Percentiles rank a stretch among this genome's conserved stretches.
Conservation (phyloP, 2,888 invertebrate species). For the Miltochrista miniata region DNA sequence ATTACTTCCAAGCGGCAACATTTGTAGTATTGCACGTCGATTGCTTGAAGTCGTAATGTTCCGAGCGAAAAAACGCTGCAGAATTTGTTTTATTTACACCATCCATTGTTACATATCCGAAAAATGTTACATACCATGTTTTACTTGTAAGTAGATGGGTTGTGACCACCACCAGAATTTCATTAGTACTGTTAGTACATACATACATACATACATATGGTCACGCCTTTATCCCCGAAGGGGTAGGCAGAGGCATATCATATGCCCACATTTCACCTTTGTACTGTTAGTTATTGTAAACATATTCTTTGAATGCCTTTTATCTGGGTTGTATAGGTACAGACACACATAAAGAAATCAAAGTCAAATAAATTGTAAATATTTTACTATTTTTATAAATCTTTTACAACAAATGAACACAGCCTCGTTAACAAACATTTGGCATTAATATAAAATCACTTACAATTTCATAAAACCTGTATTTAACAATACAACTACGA, state of each 20-base stretch:
- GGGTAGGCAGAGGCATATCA: no score
- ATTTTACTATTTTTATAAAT: conserved; percentile 52
- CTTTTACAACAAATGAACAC: conserved; percentile 50
- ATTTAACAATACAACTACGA: conserved; percentile 36
- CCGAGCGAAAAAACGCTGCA: no score
- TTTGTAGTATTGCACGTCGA: conserved; percentile 5
- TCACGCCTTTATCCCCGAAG: no score
- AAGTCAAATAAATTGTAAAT: conserved; percentile 43
- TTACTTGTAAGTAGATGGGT: neutral
- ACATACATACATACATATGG: no score
- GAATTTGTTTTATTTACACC: no score
- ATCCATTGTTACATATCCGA: no score
- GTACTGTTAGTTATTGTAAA: no score
- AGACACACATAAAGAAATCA: conserved; percentile 36
- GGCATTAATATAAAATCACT: conserved; percentile 44
- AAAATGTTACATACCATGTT: neutral
- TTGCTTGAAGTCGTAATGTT: conserved; percentile 5
- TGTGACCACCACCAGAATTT: no score
- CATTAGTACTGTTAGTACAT: no score
- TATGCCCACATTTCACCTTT: no score
- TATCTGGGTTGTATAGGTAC: neutral
- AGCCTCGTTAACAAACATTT: conserved; percentile 51
- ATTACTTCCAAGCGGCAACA: conserved; percentile 10
- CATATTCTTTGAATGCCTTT: no score
- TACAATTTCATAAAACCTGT: conserved; percentile 35